Conservation (phyloP, 2,113 vertebrate genomes). For the Coreoperca whiteheadi region DNA sequence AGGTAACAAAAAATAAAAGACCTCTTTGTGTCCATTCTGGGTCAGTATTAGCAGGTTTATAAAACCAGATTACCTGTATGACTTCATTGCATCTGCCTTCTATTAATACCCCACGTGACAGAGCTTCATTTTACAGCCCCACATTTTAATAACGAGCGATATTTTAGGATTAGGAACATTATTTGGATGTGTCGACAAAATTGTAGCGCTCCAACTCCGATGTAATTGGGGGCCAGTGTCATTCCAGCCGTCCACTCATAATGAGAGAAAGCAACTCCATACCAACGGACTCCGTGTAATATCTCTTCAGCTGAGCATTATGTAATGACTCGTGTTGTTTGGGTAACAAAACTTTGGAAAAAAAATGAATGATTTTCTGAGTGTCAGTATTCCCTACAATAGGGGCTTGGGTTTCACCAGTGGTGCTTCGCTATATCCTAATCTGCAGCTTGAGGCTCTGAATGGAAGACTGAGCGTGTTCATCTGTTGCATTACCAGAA, state of each 20-base stretch:
- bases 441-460: conserved; percentile 49
- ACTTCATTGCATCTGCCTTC: neutral
- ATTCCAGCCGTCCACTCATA: neutral
- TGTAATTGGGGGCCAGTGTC: neutral
- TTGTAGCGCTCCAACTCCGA: neutral
- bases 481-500: conserved; percentile 36
- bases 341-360: conserved; percentile 24
- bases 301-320: conserved; percentile 32
- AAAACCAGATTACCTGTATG: neutral
- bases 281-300: neutral
- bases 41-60: neutral
- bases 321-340: conserved; percentile 49
- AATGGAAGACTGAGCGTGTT: conserved; percentile 25
- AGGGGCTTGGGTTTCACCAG: conserved; percentile 13
- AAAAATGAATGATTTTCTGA: conserved; percentile 3
- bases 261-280: neutral
- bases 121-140: neutral
- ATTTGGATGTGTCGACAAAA: neutral
- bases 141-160: neutral
- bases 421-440: conserved; percentile 34
- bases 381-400: conserved; percentile 17
- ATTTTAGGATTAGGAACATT: neutral
- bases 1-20: neutral
- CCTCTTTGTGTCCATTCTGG: neutral
- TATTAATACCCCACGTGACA: neutral